Conservation (phyloP, 2,888 invertebrate species). For the Thyatira batis region DNA sequence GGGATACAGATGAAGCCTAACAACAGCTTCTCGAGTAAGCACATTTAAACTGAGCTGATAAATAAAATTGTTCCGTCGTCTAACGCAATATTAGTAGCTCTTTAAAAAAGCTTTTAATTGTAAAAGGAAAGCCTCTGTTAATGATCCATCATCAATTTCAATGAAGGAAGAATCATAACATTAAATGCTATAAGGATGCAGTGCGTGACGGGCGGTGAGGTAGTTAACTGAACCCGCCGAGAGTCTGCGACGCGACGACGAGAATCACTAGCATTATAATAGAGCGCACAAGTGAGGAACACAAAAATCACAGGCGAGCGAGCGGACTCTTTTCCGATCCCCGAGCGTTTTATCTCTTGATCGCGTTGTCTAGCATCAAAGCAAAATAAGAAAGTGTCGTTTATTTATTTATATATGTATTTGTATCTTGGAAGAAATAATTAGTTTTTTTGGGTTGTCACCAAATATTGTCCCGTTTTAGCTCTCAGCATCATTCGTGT, state of each 20-base stretch:
- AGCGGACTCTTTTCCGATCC: slow-evolving; percentile 52
- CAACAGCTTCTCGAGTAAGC: slow-evolving; percentile 57
- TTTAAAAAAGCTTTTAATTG: slow-evolving; percentile 21
- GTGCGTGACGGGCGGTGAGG: slow-evolving; percentile 23
- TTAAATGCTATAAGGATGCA: slow-evolving; percentile 29
- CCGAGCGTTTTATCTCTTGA: slow-evolving; percentile 76
- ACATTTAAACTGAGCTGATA: slow-evolving; percentile 26
- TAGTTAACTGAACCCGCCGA: slow-evolving; percentile 19
- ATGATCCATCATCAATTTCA: slow-evolving; percentile 31
- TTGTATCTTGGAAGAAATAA: no score
- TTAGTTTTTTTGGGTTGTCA: no score
- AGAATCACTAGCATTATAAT: slow-evolving; percentile 47
- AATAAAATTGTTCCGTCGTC: neutral
- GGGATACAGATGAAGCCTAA: slow-evolving; percentile 56
- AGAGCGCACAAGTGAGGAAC: slow-evolving; percentile 42
- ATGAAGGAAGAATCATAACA: slow-evolving; percentile 45
- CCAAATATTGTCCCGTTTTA: no score
- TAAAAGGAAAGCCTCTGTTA: slow-evolving; percentile 29
- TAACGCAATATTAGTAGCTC: neutral
- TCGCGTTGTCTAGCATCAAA: slow-evolving; percentile 76
- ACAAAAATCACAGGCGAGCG: slow-evolving; percentile 57
- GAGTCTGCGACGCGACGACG: slow-evolving; percentile 27
- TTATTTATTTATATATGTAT: slow-evolving; percentile 63
- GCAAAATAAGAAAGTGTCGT: slow-evolving; percentile 67
- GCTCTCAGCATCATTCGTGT: no score